These are phyloP conservation scores for Drosophila maculinotata DNA, from an alignment of 2,888 invertebrate genomes.

Conservation along the genomic window DNA sequence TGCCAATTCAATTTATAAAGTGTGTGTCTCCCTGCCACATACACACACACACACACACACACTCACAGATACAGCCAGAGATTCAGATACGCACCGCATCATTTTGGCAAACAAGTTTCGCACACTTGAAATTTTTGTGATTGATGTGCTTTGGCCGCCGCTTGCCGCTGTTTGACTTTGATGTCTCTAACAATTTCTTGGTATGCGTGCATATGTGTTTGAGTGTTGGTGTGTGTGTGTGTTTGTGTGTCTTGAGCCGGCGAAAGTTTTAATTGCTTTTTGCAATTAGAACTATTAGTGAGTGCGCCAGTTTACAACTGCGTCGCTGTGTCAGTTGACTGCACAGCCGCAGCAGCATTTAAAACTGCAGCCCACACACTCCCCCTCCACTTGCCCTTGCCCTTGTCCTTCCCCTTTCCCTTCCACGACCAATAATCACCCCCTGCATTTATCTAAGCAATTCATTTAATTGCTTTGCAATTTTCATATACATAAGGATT, in stretches of 20 bases:
- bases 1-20: constrained; percentile 76
- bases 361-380: constrained; percentile 36
- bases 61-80: constrained; percentile 33
- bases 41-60: constrained; percentile 6
- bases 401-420: not conserved
- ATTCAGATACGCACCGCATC: constrained; percentile 65
- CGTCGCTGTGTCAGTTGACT: constrained; percentile 72
- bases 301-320: constrained; percentile 73
- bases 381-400: not conserved
- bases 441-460: constrained; percentile 59
- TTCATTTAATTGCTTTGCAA: constrained; percentile 78
- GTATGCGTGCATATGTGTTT: constrained; percentile 13
- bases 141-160: constrained; percentile 73
- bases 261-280: constrained; percentile 80
- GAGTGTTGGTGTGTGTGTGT: constrained; percentile 12
- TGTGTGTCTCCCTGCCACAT: constrained; percentile 20
- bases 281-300: constrained; percentile 81
- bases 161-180: constrained; percentile 70
- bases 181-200: constrained; percentile 61
- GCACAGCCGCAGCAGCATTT: constrained; percentile 67
- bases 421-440: constrained; percentile 1
- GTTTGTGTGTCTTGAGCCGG: constrained; percentile 72
- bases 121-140: constrained; percentile 80
- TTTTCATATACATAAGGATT: constrained; percentile 57
- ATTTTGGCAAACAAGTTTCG: constrained; percentile 74